These are phyloP conservation scores for Ictalurus punctatus DNA, from an alignment of 2,113 vertebrate species.

Conservation along the genomic window DNA sequence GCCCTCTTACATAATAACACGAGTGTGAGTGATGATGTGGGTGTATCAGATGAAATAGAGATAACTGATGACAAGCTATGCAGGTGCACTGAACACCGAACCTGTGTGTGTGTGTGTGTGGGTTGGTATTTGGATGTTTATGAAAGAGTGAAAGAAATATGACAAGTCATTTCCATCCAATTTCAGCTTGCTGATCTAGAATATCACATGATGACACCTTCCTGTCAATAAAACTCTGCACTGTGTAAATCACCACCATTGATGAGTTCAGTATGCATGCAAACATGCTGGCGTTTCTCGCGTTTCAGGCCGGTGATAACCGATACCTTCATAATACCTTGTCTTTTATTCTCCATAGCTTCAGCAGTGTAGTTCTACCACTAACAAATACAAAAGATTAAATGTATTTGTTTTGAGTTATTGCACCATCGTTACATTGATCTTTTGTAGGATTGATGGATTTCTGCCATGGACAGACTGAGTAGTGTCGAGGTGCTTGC, in stretches of 20 bases:
- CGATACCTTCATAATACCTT: background rate
- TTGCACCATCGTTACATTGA: background rate
- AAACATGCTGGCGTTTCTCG: constrained; percentile 48
- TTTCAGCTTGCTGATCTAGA: constrained; percentile 9
- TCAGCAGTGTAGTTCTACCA: background rate
- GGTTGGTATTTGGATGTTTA: constrained; percentile 7
- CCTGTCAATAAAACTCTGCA: background rate
- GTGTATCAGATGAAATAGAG: constrained; percentile 41
- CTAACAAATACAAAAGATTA: background rate
- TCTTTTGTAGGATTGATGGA: constrained; percentile 1
- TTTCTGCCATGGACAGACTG: constrained; percentile 10
- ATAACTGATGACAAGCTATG: constrained; percentile 45
- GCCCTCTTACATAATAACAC: too few relatives aligned
- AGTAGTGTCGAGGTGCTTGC: background rate
- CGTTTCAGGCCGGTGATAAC: background rate
- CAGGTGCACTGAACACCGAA: constrained; percentile 42
- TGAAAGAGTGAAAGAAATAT: constrained; percentile 4
- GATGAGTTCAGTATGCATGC: constrained; percentile 59
- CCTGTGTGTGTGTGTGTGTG: background rate
- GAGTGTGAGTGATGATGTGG: background rate
- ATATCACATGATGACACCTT: constrained; percentile 12
- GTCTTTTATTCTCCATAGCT: background rate
- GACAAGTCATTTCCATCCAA: background rate
- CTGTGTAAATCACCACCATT: constrained; percentile 36
- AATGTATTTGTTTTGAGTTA: background rate